phyloP scores from a whole-genome alignment of 2,888 invertebrate genomes.

The Diaprepes abbreviatus region DNA sequence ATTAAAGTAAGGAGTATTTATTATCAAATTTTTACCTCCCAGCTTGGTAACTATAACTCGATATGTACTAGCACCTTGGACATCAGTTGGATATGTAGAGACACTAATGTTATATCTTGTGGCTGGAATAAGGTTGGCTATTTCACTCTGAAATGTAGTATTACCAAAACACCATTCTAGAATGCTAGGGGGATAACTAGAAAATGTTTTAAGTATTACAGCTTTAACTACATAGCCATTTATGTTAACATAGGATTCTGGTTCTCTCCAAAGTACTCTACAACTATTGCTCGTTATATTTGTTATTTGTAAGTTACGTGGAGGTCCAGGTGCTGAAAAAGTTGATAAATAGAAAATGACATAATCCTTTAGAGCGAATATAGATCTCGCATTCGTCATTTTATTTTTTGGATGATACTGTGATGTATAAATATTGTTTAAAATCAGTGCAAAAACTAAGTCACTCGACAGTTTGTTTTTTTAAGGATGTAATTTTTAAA shows the following conservation, averaged over 20 bases:
- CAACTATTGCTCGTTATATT: conserved; percentile 77
- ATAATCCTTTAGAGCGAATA: too few relatives aligned
- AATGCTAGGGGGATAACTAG: conserved; percentile 69
- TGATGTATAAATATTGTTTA: too few relatives aligned
- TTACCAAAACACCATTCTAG: conserved; percentile 75
- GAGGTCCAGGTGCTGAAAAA: conserved; percentile 76
- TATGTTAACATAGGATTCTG: conserved; percentile 71
- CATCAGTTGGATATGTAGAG: conserved; percentile 74
- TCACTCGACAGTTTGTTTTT: too few relatives aligned
- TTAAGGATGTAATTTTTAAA: too few relatives aligned
- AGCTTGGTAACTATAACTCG: conserved; percentile 78
- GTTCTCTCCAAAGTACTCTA: conserved; percentile 73
- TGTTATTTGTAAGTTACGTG: conserved; percentile 72
- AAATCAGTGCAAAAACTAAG: too few relatives aligned
- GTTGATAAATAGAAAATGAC: not conserved
- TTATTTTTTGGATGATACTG: too few relatives aligned
- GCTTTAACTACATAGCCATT: conserved; percentile 73
- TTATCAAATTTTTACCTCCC: conserved; percentile 66
- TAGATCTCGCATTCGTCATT: too few relatives aligned
- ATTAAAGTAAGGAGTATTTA: too few relatives aligned
- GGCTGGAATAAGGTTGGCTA: conserved; percentile 79
- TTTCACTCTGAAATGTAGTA: conserved; percentile 71
- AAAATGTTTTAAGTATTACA: conserved; percentile 72
- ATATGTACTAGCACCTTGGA: conserved; percentile 72
- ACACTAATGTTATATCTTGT: conserved; percentile 83